Conservation (phyloP, 2,113 vertebrate species). For the Orientallactaga bullata region DNA sequence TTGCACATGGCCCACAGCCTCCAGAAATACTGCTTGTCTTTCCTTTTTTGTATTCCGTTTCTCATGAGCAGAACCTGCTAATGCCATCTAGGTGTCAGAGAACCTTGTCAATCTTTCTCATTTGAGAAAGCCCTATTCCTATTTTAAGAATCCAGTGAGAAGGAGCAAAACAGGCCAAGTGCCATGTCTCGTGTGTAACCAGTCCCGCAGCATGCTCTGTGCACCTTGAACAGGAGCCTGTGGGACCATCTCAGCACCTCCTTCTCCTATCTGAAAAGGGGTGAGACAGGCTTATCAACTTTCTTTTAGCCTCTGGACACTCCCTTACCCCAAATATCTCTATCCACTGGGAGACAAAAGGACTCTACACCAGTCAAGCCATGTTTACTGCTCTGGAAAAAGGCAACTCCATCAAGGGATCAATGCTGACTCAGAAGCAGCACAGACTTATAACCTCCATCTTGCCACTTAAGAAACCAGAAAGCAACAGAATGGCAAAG, state of each 20-base stretch:
- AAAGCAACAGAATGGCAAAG: background rate
- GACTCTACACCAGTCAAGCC: background rate
- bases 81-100: background rate
- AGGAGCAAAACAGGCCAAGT: background rate
- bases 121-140: background rate
- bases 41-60: background rate
- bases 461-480: background rate
- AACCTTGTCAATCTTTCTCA: background rate
- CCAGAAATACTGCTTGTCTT: background rate
- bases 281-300: background rate
- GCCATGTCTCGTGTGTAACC: background rate
- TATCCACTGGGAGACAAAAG: background rate
- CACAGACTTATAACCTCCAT: background rate
- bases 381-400: background rate
- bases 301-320: background rate
- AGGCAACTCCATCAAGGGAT: too few species aligned
- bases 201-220: background rate
- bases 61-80: background rate
- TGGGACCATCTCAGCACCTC: background rate
- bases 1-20: background rate
- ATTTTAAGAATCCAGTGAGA: background rate
- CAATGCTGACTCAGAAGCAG: background rate
- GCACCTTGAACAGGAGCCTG: background rate
- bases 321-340: background rate
- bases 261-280: background rate